phyloP scores from a whole-genome alignment of 2,113 vertebrate genomes.

The Athene noctua region DNA sequence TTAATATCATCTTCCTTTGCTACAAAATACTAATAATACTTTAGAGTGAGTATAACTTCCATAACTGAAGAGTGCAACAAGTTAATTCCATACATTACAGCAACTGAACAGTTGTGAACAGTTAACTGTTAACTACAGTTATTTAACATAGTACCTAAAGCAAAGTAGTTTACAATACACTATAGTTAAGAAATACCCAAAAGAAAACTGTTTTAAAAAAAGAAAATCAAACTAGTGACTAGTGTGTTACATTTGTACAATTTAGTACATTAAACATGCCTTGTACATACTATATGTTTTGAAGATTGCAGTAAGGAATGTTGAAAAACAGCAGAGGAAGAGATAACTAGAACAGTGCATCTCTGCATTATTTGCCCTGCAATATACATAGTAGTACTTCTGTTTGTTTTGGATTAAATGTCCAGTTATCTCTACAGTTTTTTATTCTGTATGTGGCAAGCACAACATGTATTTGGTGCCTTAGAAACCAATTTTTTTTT shows the following conservation, averaged over 20 bases:
- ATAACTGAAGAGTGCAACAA: background rate
- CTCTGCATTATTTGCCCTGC: background rate
- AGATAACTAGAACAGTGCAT: background rate
- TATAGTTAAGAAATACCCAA: background rate
- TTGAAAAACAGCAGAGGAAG: background rate
- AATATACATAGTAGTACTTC: background rate
- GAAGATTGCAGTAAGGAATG: slow-evolving; percentile 18
- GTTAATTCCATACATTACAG: background rate
- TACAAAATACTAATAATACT: background rate
- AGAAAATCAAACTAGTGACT: background rate
- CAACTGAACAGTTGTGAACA: background rate
- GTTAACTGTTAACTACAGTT: background rate
- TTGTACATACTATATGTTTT: background rate
- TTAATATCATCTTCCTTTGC: background rate
- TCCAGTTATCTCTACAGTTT: background rate
- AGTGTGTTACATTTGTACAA: background rate
- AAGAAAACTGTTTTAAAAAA: background rate
- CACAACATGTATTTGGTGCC: background rate
- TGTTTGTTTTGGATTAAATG: background rate
- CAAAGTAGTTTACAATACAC: background rate
- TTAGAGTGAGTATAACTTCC: background rate
- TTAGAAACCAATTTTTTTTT: background rate
- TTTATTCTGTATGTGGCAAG: background rate
- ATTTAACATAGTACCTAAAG: background rate
- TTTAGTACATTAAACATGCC: background rate